Base-by-base conservation (phyloP, 2,888 invertebrate species). In the Pheosia tremula region DNA sequence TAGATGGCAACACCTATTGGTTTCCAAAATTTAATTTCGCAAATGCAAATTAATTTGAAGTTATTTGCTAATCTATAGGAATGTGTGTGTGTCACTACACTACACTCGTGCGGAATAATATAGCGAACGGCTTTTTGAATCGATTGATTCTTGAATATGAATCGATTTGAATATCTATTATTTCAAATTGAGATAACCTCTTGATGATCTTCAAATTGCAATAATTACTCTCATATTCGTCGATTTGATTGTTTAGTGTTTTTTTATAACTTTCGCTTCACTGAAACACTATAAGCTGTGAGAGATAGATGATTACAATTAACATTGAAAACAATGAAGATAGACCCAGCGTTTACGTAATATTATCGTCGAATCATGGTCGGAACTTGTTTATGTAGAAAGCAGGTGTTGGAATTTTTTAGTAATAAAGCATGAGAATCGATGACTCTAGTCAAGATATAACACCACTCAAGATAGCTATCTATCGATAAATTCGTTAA, bases 21-120 rank as follows among this genome's bases (percentile, higher is more conserved):
- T 57, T 56, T 41, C 10, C 54, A 62, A 59, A 64, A 60, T 8
- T 4, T 49, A 56, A 64, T 65, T 72, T 74, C 24, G 72, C 70
- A 72, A 54, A 24, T 50, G 13, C 50, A 24, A 24, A 47, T 47
- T 47, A 47, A 47, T 47, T 50, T 50, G 24, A 24, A 50, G 24
- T 50, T 24, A 50, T 50, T 8, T 50, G 24, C 24, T 50, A 24
- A 50, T 24, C 50, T 24, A 24, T 24, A 24, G 24, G 24, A 50
- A 50, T 50, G 24, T 24, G 24, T 24, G 24, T 24, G 24, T 24
- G 24, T 24, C 24, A 24, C 24, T 24, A 24, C 24, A 24, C 0
- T 24, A 24, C 24, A 24, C 24, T 24, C 24, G 24, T 24, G 24
- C 24, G 24, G 2, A 24, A 24, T 24, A 24, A 24, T 1, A 0